A percentile compares a stretch with the other conserved stretches of the same genome.
Evolutionary conservation across 2,797 vertebrate species (phyloP).

Genomic region (Acomys russatus): DNA sequence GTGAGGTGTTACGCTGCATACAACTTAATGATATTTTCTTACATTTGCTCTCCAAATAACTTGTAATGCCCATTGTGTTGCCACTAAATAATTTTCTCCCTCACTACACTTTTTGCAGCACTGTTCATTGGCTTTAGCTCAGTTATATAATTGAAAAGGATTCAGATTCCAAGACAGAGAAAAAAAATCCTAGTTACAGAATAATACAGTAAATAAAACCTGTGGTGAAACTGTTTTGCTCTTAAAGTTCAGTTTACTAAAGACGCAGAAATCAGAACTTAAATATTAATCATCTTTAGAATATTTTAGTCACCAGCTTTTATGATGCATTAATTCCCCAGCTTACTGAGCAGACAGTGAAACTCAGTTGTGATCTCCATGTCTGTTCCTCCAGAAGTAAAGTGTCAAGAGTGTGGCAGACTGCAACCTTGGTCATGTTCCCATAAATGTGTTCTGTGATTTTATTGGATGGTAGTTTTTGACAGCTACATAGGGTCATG

Average conservation of each 20-base stretch:
- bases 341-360: constrained; percentile 50
- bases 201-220: neutral
- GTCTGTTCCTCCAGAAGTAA: constrained; percentile 44
- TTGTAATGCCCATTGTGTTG: constrained; percentile 9
- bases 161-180: neutral
- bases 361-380: constrained; percentile 29
- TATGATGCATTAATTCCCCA: neutral
- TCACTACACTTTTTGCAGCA: constrained; percentile 27
- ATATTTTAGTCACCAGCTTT: constrained; percentile 42
- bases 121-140: constrained; percentile 13
- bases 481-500: constrained; percentile 20
- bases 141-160: constrained; percentile 56
- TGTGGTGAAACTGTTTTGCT: neutral
- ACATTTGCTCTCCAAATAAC: constrained; percentile 29
- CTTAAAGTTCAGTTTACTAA: constrained; percentile 36
- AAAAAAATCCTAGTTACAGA: neutral
- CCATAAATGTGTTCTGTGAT: neutral
- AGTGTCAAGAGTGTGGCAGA: constrained; percentile 28
- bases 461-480: neutral
- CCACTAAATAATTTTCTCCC: neutral
- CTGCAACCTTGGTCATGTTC: neutral
- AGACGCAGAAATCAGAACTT: constrained; percentile 5
- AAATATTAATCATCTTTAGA: neutral
- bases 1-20: neutral
- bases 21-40: neutral